Evolutionary conservation across 1,140 invertebrate genomes (phyloP), one percentile per base, ranked within the genome.

Genomic region (Odontomachus brunneus): DNA sequence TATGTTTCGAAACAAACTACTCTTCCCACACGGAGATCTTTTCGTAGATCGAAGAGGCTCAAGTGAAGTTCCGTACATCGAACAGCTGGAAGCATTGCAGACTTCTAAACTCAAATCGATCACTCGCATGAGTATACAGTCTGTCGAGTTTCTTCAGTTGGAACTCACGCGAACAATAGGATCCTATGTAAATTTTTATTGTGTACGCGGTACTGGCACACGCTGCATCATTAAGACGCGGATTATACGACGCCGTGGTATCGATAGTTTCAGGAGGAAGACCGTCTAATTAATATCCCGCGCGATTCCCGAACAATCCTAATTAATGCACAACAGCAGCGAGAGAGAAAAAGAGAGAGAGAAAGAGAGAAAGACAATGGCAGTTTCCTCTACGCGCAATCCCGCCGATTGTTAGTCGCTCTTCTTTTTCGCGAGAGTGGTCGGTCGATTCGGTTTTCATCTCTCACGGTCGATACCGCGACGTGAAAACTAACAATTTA

Each of bases 201-300:
- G 49, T 78, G 1, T 44, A 5, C 19, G 38, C 55, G 33, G 53
- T 55, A 19, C n/a, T 15, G 17, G 60, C 17, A n/a, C 29, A 38
- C 15, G 15, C 74, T 44, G 65, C 33, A n/a, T 80, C 65, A 59
- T 80, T 57, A 69, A 69, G 14, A 81, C 38, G 67, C 3, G 53
- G 49, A 49, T 51, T 73, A 14, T 57, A 49, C 19, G 19, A 3
- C 29, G 33, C 11, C 26, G 33, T 14, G 49, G 38, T 51, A 48
- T 78, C 62, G 73, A 83, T 66, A 26, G 48, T 82, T 49, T 48
- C 81, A 15, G 49, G 9, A 80, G 51, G 51, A 80, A 71, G 65
- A 59, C 19, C 15, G 12, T 67, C 57, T 71, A 74, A 74, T 74
- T 82, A 82, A 82, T 82, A 74, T 82, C 22, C 17, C 14, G n/a